Base-by-base conservation (phyloP, 1,140 invertebrate species). In the Drosophila santomea region DNA sequence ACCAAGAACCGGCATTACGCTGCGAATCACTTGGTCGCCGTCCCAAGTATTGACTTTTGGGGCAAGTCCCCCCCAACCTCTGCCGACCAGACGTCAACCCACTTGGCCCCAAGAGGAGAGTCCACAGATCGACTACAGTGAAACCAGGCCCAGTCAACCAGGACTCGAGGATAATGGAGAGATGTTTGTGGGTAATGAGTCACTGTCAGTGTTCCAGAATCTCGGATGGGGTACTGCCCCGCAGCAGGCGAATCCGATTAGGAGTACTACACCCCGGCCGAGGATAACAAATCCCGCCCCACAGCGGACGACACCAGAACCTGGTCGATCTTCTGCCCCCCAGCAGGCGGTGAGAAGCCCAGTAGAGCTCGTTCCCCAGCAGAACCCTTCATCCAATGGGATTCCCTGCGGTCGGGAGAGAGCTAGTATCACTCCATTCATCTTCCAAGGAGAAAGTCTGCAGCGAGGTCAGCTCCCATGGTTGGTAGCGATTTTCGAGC, bases 401-500 rank as follows among this genome's bases (percentile, higher is more conserved):
- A 55, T 55, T 4, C 48, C 80, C 32, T 90, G 90, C 38, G 90
- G 90, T 1, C 52, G 67, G 0, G 89, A 91, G 23, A 47, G 73
- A 11, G 47, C 74, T 12, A 63, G 69, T 0, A 76, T 85, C 0
- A 93, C 93, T 59, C 91, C 86, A 0, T 74, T 94, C 2, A 94
- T 95, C 20, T 94, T 95, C 6, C 94, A 94, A n/a, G 95, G 95
- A 3, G 74, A 88, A 8, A 83, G 92, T 0, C 90, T 94, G 3
- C 73, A 90, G 2, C 91, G 93, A 8, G 95, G 95, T 20, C 94
- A 95, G 59, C 95, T 95, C 89, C 96, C 96, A 0, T 97, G 96
- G 96, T 90, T 96, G 41, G 95, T 94, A 0, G 94, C 94, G 3
- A 94, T 96, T 48, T 95, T 94, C 67, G 74, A 93, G 35, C 84